A percentile compares a stretch with the other conserved stretches of the same genome.
These are phyloP conservation scores for Myanophis thanlyinensis DNA, from an alignment of 2,113 vertebrate genomes.

Conservation along the genomic window DNA sequence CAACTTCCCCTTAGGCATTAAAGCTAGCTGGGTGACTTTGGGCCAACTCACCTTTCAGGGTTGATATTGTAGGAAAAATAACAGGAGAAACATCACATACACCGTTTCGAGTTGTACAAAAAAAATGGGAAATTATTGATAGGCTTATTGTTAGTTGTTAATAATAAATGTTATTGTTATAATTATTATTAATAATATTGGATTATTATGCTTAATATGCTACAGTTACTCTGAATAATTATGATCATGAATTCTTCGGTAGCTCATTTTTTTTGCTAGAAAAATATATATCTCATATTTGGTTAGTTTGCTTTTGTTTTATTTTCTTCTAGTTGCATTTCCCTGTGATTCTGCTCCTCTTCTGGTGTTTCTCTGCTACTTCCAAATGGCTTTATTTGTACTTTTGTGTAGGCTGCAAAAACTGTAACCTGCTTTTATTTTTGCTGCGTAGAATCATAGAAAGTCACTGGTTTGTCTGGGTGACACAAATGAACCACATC, in stretches of 20 bases:
- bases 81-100: neutral
- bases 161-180: neutral
- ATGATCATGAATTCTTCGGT: neutral
- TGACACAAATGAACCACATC: slow-evolving; percentile 76
- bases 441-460: slow-evolving; percentile 67
- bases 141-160: neutral
- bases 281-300: neutral
- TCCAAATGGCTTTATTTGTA: neutral
- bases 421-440: neutral
- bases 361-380: neutral
- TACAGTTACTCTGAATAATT: neutral
- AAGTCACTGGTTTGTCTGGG: slow-evolving; percentile 79
- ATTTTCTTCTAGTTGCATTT: neutral
- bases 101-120: neutral
- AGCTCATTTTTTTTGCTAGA: neutral
- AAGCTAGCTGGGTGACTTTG: neutral
- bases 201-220: neutral
- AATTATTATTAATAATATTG: neutral
- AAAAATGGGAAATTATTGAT: neutral
- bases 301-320: neutral
- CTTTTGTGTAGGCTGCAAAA: neutral
- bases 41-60: neutral
- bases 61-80: neutral
- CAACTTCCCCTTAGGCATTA: neutral
- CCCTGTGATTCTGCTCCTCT: neutral